Evolutionary conservation across 2,888 invertebrate genomes (phyloP), one percentile per base, ranked within the genome.

Genomic region (Mechanitis mazaeus): DNA sequence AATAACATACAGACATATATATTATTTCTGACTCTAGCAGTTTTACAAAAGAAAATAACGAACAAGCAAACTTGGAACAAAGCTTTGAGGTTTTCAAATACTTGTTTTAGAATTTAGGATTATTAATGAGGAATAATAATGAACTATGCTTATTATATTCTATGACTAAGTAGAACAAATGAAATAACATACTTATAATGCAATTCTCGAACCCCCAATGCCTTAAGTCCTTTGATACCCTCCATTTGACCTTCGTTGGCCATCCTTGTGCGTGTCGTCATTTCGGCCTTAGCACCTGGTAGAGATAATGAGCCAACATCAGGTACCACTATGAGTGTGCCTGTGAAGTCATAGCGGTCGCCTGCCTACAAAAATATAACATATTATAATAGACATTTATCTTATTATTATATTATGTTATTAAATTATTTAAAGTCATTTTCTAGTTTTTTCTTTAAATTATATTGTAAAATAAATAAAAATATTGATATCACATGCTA

Each of bases 301-400:
- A 95, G 81, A 5, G 96, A 93, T 54, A 99, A 81, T 0, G 95
- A 94, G 0, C 96, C 95, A 0, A 99, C 96, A 86, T 99, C 99
- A 0, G 99, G 99, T 0, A 99, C 97, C 1, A 98, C 99, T 76
- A 99, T 98, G 20, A 99, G 90, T 0, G 98, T 96, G 20, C 98
- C 98, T 0, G 96, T 97, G 80, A 98, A 98, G 80, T 98, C 97
- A 76, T 97, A 97, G 20, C 94, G 92, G 76, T 94, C 94, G 20
- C 94, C 94, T 42, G 94, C 94, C 91, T 92, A 68, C 11, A 73
- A 73, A 46, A 1, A 45, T 28, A 11, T 28, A 54, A 31, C 9
- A 45, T 2, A 33, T 38, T 45, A 45, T 11, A 46, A 4, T n/a
- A 35, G 31, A 28, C 5, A 7, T 1, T 28, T 28, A 7, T 31